phyloP scores from a whole-genome alignment of 2,888 invertebrate species.

The Heteromurus nitidus region DNA sequence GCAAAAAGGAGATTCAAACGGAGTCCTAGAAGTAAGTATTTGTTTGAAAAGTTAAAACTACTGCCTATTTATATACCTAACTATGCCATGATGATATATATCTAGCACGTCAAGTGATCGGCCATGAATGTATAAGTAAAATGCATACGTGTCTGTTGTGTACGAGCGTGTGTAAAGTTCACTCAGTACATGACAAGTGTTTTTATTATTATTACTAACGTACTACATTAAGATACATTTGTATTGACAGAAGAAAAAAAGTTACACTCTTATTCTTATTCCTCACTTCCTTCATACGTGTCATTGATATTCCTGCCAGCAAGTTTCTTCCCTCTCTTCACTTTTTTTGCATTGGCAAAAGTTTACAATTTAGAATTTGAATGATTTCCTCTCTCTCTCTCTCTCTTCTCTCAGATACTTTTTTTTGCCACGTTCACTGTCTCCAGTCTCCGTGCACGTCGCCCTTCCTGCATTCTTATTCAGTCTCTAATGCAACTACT shows the following conservation, averaged over 20 bases:
- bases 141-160: not conserved
- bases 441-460: not conserved
- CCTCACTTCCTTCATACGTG: constrained; percentile 28
- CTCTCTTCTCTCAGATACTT: not conserved
- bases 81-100: too few species aligned
- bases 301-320: constrained; percentile 63
- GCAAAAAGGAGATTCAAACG: constrained; percentile 27
- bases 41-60: constrained; percentile 38
- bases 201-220: constrained; percentile 34
- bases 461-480: constrained; percentile 19
- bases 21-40: constrained; percentile 43
- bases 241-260: constrained; percentile 53
- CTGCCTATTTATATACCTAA: too few species aligned
- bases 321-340: constrained; percentile 29
- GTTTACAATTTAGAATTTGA: constrained; percentile 57
- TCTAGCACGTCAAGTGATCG: not conserved
- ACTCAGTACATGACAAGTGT: constrained; percentile 9
- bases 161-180: not conserved
- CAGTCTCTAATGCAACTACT: constrained; percentile 13
- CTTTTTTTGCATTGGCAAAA: constrained; percentile 44
- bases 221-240: constrained; percentile 43
- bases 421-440: not conserved
- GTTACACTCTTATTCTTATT: constrained; percentile 32
- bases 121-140: not conserved
- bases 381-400: constrained; percentile 28